Evolutionary conservation across 2,888 invertebrate genomes (phyloP), one percentile per base, ranked within the genome.

Genomic region (Sericinus montela): DNA sequence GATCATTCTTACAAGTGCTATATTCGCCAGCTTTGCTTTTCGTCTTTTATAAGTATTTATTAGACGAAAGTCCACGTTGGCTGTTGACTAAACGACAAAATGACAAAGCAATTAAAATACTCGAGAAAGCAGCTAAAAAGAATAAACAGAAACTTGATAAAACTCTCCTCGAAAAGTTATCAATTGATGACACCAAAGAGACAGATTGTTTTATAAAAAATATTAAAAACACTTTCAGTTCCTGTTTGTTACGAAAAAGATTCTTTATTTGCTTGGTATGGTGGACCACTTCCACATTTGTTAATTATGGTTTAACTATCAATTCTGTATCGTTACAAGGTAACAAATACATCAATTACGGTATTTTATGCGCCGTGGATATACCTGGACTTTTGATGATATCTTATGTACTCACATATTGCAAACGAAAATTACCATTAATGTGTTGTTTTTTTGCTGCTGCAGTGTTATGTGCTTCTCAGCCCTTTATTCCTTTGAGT

Each of bases 41-140:
- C 54, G 67, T 95, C 40, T 71, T 90, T 4, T 94, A 94, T 62
- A 88, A 91, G 37, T 93, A 92, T 87, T 61, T 92, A 0, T 75
- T 94, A 34, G 94, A 94, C 4, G 94, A 94, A 75, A 94, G 94
- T 45, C 90, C 94, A n/a, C 88, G 95, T 64, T 96, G 96, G 96
- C 84, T 95, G 3, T 75, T 95, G n/a, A 92, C 92, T 13, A 93
- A 93, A 69, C 92, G 92, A 3, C 89, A 90, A 54, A 90, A 91
- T 51, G 90, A 92, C 0, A 85, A 93, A 64, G 94, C 94, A 0
- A 85, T 91, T 51, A 69, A 67, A 1, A 90, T 94, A n/a, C 72
- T 94, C 37, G 77, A 89, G 10, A 91, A 89, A 58, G 91, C 93
- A 13, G 92, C 94, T 0, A 84, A 82, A 46, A 70, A 60, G 15